Percentiles rank a stretch among this genome's conserved stretches.
phyloP scores from a whole-genome alignment of 2,797 vertebrate genomes.

The Malurus leucopterus region DNA sequence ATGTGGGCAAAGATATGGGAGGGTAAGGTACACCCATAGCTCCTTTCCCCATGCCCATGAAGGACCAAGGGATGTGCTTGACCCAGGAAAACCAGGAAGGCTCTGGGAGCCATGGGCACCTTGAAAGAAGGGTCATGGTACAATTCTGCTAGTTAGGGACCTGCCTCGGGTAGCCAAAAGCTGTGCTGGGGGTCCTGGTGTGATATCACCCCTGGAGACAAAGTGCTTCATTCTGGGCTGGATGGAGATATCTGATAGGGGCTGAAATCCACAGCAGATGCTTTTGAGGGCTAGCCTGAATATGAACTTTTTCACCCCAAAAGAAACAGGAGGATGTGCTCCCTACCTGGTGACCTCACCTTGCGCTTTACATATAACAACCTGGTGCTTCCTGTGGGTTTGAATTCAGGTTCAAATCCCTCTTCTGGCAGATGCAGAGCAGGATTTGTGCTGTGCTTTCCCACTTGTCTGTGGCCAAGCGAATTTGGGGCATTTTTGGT shows the following conservation, averaged over 20 bases:
- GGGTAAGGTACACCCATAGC: neutral
- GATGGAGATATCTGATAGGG: neutral
- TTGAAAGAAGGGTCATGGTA: neutral
- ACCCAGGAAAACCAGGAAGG: neutral
- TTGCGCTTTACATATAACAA: neutral
- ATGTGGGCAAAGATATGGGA: accelerated
- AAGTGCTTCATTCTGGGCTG: neutral
- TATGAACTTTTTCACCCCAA: neutral
- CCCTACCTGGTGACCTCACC: neutral
- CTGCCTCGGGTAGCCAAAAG: neutral
- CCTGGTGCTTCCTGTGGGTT: neutral
- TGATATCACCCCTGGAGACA: neutral
- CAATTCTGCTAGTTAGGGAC: neutral
- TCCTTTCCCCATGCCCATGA: neutral
- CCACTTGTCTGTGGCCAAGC: neutral
- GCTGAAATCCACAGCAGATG: neutral
- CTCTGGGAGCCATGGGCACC: neutral
- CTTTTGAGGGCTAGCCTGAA: neutral
- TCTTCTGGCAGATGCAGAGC: neutral
- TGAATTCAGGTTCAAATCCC: neutral
- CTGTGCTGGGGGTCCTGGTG: neutral
- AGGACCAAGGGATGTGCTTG: neutral
- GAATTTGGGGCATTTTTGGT: neutral
- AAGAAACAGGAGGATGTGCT: neutral
- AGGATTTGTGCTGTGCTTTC: neutral